Evolutionary conservation across 2,888 invertebrate genomes (phyloP).

Genomic region (Ophion ventricosus): DNA sequence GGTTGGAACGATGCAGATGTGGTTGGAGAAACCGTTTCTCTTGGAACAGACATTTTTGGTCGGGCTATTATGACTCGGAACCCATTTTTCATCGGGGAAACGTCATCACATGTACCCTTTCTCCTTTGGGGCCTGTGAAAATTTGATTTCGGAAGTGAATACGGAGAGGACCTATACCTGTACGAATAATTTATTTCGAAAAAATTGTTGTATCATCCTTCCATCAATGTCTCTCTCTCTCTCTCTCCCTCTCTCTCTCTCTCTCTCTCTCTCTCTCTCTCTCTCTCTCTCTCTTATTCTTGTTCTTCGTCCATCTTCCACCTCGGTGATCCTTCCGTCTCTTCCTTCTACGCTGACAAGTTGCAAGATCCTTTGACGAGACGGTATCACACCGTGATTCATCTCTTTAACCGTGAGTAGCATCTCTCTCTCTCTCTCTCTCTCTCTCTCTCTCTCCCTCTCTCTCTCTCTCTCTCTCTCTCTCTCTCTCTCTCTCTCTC

Average conservation of each 20-base stretch:
- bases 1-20: no score
- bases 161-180: slow-evolving; percentile 36
- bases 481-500: not conserved
- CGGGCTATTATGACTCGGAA: not conserved
- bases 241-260: not conserved
- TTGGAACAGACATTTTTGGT: no score
- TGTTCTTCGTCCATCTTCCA: slow-evolving; percentile 3
- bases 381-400: not conserved
- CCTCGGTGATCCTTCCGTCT: not conserved
- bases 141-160: slow-evolving; percentile 59
- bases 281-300: no score
- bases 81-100: slow-evolving; percentile 50
- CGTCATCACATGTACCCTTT: slow-evolving; percentile 55
- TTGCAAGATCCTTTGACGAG: slow-evolving; percentile 17
- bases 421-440: not conserved
- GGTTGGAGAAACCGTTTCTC: no score
- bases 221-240: not conserved
- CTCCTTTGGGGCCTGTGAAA: slow-evolving; percentile 50
- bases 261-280: not conserved
- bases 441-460: not conserved
- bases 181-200: slow-evolving; percentile 44
- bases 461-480: not conserved
- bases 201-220: slow-evolving; percentile 31
- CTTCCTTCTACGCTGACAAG: not conserved
- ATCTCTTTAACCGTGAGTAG: no score